phyloP scores from a whole-genome alignment of 2,113 vertebrate species.

The Pseudonaja textilis region DNA sequence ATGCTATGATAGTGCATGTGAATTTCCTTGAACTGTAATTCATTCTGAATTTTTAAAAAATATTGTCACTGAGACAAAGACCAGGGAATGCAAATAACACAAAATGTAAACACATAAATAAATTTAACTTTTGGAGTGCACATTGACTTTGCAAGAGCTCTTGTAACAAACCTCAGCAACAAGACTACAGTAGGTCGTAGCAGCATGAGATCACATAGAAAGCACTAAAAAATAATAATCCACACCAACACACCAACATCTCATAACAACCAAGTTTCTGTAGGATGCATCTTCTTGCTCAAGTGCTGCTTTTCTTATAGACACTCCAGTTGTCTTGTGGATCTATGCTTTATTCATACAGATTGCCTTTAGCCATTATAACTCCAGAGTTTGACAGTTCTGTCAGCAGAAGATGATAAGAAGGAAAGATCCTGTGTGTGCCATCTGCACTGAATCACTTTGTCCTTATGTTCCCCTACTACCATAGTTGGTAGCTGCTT shows the following conservation, averaged over 20 bases:
- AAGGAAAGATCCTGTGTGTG: constrained; percentile 91
- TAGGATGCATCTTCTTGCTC: constrained; percentile 51
- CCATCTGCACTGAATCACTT: constrained; percentile 98
- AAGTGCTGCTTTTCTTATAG: constrained; percentile 55
- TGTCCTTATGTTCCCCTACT: constrained; percentile 92
- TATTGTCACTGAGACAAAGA: constrained; percentile 69
- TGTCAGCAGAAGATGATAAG: constrained; percentile 94
- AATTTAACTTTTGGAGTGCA: constrained; percentile 61
- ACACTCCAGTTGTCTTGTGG: constrained; percentile 61
- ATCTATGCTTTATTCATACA: constrained; percentile 65
- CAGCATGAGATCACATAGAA: constrained; percentile 73
- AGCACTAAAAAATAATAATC: constrained; percentile 72
- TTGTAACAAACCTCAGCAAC: constrained; percentile 69
- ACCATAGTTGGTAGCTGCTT: constrained; percentile 91
- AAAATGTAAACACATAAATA: constrained; percentile 68
- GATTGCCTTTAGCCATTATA: constrained; percentile 71
- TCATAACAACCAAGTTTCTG: constrained; percentile 62
- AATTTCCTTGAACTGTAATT: constrained; percentile 56
- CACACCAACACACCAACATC: constrained; percentile 63
- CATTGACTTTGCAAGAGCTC: constrained; percentile 61
- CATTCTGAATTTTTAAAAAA: constrained; percentile 59
- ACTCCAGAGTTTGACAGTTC: constrained; percentile 93
- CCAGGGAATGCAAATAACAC: constrained; percentile 76
- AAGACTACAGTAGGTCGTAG: constrained; percentile 73
- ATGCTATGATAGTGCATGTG: constrained; percentile 51